These are phyloP conservation scores for Procambarus virginalis DNA, from an alignment of 1,140 invertebrate species.

Conservation along the genomic window DNA sequence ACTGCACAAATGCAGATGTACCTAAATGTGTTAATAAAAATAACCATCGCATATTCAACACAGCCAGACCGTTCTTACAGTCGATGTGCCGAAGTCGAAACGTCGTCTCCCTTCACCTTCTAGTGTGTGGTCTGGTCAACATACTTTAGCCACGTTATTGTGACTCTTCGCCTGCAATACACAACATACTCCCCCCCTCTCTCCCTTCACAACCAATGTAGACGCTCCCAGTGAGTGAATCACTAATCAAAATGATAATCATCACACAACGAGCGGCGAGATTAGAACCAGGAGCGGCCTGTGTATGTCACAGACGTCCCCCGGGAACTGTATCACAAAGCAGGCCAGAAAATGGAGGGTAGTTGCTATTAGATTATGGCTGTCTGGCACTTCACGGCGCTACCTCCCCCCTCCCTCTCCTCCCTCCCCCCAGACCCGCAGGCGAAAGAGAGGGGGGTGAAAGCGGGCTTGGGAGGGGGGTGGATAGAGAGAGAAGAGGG, in stretches of 20 bases:
- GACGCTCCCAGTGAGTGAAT: conserved; percentile 4
- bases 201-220: no score
- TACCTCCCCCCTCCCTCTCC: neutral
- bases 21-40: no score
- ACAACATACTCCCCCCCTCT: no score
- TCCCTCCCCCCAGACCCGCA: neutral
- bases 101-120: no score
- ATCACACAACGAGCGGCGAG: conserved; percentile 18
- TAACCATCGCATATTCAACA: no score
- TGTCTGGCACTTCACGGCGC: neutral
- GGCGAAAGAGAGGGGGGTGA: neutral
- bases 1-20: no score
- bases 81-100: no score
- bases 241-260: conserved; percentile 59
- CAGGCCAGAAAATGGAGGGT: conserved; percentile 55
- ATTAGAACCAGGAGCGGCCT: conserved; percentile 43
- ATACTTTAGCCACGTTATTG: no score
- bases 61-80: no score
- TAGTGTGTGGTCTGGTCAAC: no score
- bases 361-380: conserved; percentile 35
- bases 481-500: neutral
- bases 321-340: conserved; percentile 33
- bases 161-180: no score
- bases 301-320: conserved; percentile 48
- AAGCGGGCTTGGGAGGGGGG: neutral